Conservation (phyloP, 2,113 vertebrate species). For the Oxyruncus cristatus region DNA sequence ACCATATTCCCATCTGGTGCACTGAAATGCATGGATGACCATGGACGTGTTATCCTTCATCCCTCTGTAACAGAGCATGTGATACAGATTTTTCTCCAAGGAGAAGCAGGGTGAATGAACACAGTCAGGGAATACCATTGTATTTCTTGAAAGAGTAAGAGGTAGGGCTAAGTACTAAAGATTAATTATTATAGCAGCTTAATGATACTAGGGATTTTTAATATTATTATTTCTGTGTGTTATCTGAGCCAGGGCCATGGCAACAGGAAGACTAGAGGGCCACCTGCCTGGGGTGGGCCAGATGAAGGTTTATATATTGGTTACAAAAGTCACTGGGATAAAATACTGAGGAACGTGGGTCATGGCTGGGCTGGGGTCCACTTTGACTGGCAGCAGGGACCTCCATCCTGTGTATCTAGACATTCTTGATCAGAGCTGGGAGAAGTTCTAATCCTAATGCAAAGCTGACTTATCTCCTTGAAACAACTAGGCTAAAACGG, state of each 20-base stretch:
- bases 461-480: not conserved
- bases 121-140: not conserved
- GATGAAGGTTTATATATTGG: not conserved
- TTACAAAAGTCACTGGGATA: not conserved
- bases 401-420: not conserved
- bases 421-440: not conserved
- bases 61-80: not conserved
- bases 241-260: not conserved
- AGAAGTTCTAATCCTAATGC: not conserved
- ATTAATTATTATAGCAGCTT: constrained; percentile 7
- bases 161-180: not conserved
- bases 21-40: constrained; percentile 25
- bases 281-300: not conserved
- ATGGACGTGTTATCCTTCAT: not conserved
- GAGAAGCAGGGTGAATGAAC: not conserved
- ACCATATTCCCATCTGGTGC: constrained; percentile 41
- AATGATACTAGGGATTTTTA: not conserved
- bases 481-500: not conserved
- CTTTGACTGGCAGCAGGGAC: not conserved
- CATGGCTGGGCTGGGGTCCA: not conserved
- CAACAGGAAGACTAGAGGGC: not conserved
- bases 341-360: not conserved
- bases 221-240: not conserved
- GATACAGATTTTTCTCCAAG: not conserved
- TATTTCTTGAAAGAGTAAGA: constrained; percentile 5